Evolutionary conservation across 2,888 invertebrate genomes (phyloP), one percentile per base, ranked within the genome.

Genomic region (Phoronis australis): DNA sequence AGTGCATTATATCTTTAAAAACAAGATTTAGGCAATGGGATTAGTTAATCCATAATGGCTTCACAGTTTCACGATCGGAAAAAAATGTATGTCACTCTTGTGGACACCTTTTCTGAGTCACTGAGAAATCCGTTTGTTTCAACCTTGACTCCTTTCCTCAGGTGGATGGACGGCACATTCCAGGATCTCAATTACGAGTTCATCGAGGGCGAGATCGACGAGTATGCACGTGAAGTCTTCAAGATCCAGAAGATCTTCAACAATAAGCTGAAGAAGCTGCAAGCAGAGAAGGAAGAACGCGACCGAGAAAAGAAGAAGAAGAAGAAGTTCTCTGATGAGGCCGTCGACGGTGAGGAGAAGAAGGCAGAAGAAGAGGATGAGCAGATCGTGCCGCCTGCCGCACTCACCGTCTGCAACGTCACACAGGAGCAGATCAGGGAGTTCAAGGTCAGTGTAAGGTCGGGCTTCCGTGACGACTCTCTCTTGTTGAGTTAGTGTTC

Each of bases 161-260:
- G 90, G 6, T 95, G 94, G 90, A 84, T 91, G 82, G 90, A 94
- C 73, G 95, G 95, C 0, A 86, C 88, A 1, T 95, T 95, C 76
- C 87, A 90, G 71, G 89, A 89, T 69, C 80, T 94, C 55, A 85
- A 88, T 64, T 85, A 87, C 4, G 80, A 83, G 48, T 80, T 83
- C 60, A 87, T 94, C 47, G 94, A 94, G 74, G 79, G 79, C 48
- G 86, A 86, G 56, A 85, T 90, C 1, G 90, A 89, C 44, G 87
- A 87, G 63, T 88, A 71, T 60, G 66, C 54, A 60, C 86, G 88
- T 61, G 89, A 90, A 59, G 84, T 93, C 61, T 79, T 85, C 54
- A 88, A 87, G 75, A 82, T 84, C 12, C 87, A 88, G 57, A 92
- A 92, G 75, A 81, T 82, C 38, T 76, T 76, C 56, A 75, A 68